phyloP scores from a whole-genome alignment of 2,797 vertebrate species.

The Pipistrellus pygmaeus region DNA sequence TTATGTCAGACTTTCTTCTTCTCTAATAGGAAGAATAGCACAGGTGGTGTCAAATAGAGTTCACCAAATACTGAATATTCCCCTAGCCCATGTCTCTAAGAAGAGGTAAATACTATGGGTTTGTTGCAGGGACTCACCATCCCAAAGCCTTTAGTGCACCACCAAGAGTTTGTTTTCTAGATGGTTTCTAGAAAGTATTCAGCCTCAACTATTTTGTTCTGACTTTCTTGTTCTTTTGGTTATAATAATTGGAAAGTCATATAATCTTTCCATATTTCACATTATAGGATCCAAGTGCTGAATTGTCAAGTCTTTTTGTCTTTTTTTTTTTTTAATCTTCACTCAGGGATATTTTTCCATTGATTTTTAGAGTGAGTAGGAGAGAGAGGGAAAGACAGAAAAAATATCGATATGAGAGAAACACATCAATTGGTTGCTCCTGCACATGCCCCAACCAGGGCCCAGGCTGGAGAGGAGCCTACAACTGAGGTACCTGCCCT shows the following conservation, averaged over 20 bases:
- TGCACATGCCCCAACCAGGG: no score
- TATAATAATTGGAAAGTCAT: constrained; percentile 5
- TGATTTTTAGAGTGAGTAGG: no score
- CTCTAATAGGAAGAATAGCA: background rate
- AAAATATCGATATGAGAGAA: no score
- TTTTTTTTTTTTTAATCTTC: background rate
- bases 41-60: constrained; percentile 22
- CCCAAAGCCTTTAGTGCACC: constrained; percentile 38
- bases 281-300: background rate
- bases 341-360: no score
- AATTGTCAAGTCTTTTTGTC: background rate
- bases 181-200: constrained; percentile 31
- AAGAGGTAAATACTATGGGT: background rate
- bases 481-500: no score
- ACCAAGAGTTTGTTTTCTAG: constrained; percentile 22
- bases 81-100: background rate
- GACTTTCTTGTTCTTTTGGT: constrained; percentile 23
- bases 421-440: no score
- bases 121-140: background rate
- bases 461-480: no score
- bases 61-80: constrained; percentile 25
- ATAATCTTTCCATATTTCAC: constrained; percentile 14
- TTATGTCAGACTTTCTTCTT: constrained; percentile 13
- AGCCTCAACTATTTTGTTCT: constrained; percentile 1
- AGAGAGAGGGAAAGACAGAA: no score